Evolutionary conservation across 2,113 vertebrate species (phyloP).

Genomic region (Fulmarus glacialis): DNA sequence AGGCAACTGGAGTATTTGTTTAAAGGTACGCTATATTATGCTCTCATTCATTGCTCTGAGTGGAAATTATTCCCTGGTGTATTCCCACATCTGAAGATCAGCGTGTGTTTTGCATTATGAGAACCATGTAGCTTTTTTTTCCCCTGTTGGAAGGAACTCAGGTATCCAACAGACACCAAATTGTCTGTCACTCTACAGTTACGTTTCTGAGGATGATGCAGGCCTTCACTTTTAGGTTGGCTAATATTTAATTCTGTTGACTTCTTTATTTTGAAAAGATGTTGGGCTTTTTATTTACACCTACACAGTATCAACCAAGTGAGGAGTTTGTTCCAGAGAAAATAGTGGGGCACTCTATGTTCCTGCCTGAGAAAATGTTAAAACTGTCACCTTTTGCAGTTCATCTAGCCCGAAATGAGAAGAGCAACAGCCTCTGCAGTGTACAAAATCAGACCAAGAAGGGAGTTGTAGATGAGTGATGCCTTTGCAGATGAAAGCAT

Average conservation of each 20-base stretch:
- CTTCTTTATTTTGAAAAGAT: not conserved
- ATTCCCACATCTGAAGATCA: constrained; percentile 22
- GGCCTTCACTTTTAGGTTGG: not conserved
- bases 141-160: not conserved
- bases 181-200: not conserved
- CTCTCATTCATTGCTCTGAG: not conserved
- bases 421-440: not conserved
- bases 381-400: not conserved
- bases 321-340: not conserved
- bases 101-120: constrained; percentile 12
- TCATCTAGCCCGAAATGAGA: not conserved
- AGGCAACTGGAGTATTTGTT: constrained; percentile 26
- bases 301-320: not conserved
- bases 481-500: not conserved
- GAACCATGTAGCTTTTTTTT: not conserved
- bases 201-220: not conserved
- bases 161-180: not conserved
- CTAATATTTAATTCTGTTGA: not conserved
- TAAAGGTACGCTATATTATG: not conserved
- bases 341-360: not conserved
- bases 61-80: constrained; percentile 6
- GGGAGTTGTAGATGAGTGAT: not conserved
- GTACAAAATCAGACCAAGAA: not conserved
- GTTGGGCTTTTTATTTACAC: not conserved
- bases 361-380: not conserved